phyloP scores from a whole-genome alignment of 2,113 vertebrate genomes.

The Chroicocephalus ridibundus region DNA sequence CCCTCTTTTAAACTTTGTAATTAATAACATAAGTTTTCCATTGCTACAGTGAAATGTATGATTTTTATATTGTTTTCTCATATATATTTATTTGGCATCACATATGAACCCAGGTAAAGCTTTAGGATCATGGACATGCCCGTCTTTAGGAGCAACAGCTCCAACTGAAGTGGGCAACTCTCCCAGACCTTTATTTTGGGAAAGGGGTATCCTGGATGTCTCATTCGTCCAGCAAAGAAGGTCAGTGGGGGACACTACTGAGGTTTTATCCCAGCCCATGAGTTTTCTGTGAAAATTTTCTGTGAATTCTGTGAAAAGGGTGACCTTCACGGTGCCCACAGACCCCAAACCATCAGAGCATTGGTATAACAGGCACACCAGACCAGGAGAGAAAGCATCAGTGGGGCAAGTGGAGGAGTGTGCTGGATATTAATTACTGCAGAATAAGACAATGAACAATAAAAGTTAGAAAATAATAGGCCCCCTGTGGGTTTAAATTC shows the following conservation, averaged over 20 bases:
- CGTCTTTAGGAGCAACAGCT: not conserved
- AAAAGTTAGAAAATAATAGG: not conserved
- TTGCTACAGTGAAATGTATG: not conserved
- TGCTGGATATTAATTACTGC: not conserved
- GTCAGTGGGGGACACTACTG: not conserved
- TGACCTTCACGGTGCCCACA: not conserved
- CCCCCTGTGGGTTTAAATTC: not conserved
- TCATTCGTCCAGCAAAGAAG: not conserved
- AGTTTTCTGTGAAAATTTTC: not conserved
- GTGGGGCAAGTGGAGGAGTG: not conserved
- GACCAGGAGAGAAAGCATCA: not conserved
- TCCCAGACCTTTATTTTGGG: not conserved
- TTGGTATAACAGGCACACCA: too few relatives aligned
- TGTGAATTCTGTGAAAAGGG: too few relatives aligned
- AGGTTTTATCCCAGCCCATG: not conserved
- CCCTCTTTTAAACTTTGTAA: too few relatives aligned
- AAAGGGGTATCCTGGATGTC: not conserved
- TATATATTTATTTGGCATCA: not conserved
- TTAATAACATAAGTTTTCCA: not conserved
- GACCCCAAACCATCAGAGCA: fast-evolving
- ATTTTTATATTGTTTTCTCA: not conserved
- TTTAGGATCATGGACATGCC: too few relatives aligned
- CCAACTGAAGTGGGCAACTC: not conserved
- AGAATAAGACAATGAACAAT: not conserved
- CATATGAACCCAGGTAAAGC: not conserved